These are phyloP conservation scores for Leptatherina wallacei DNA, from an alignment of 2,797 vertebrate genomes.

Conservation along the genomic window DNA sequence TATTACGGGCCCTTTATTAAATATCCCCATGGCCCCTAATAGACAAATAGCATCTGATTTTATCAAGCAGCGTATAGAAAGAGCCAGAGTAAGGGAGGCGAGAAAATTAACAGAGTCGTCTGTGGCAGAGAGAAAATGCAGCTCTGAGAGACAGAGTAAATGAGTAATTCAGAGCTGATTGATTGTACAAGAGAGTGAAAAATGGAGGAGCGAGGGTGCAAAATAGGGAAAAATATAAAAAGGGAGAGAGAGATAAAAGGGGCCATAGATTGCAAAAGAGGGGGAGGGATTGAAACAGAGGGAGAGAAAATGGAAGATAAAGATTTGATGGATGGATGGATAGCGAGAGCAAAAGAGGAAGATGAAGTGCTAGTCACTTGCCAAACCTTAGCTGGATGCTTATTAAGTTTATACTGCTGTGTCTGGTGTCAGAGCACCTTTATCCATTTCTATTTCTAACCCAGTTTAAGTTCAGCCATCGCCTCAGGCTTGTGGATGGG, in stretches of 20 bases:
- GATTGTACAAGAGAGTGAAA: conserved; percentile 74
- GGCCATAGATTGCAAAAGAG: conserved; percentile 48
- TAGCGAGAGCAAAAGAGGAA: conserved; percentile 29
- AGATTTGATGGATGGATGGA: conserved; percentile 48
- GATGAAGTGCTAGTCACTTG: conserved; percentile 37
- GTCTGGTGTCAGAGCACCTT: conserved; percentile 43
- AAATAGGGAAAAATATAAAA: conserved; percentile 48
- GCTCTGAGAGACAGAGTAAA: conserved; percentile 69
- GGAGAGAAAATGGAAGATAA: conserved; percentile 47
- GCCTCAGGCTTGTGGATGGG: conserved; percentile 49
- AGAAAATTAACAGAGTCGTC: conserved; percentile 72
- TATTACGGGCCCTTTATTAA: conserved; percentile 79
- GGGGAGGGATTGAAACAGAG: conserved; percentile 32
- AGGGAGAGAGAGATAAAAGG: conserved; percentile 50
- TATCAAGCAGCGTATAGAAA: conserved; percentile 66
- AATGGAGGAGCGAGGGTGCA: conserved; percentile 56
- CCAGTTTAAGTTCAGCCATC: conserved; percentile 61
- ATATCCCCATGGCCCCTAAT: conserved; percentile 78
- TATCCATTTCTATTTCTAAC: conserved; percentile 40
- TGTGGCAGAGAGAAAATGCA: conserved; percentile 69
- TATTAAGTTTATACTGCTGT: conserved; percentile 36
- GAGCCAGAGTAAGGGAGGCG: conserved; percentile 52
- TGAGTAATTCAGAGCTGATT: conserved; percentile 80
- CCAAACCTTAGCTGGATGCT: conserved; percentile 37
- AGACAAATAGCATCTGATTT: conserved; percentile 84